A percentile compares a stretch with the other conserved stretches of the same genome.
phyloP scores from a whole-genome alignment of 37 sponge, comb jelly and placozoan species.

The Mnemiopsis leidyi region DNA sequence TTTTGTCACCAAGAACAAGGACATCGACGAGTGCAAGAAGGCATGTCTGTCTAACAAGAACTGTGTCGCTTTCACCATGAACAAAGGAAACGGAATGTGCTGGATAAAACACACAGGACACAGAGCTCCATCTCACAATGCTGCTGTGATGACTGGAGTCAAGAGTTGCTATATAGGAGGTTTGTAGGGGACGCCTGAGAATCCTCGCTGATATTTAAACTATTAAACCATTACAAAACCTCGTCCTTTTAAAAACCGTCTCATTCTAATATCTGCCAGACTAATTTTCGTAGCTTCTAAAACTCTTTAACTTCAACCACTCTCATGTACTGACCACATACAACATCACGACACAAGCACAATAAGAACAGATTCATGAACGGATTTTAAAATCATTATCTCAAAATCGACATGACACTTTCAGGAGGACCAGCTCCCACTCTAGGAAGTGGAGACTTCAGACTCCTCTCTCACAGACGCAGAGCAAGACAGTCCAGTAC shows the following conservation, averaged over 20 bases:
- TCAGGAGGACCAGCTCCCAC: neutral
- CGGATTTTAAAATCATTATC: neutral
- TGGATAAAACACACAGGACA: conserved; percentile 33
- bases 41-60: conserved; percentile 1
- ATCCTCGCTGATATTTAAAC: no score
- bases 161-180: neutral
- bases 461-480: neutral
- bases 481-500: neutral
- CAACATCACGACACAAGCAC: no score
- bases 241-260: no score
- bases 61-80: conserved; percentile 18
- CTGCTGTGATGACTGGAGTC: neutral
- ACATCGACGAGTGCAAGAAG: neutral
- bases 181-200: no score
- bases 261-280: no score
- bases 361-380: no score
- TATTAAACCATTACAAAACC: no score
- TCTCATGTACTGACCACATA: neutral
- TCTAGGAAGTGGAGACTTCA: neutral
- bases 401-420: neutral
- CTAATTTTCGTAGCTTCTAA: no score
- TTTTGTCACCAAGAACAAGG: neutral
- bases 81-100: neutral
- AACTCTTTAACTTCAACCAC: no score
- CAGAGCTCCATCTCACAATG: neutral